A percentile compares a stretch with the other conserved stretches of the same genome.
These are phyloP conservation scores for Todiramphus chloris DNA, from an alignment of 2,113 vertebrate genomes.

Conservation along the genomic window DNA sequence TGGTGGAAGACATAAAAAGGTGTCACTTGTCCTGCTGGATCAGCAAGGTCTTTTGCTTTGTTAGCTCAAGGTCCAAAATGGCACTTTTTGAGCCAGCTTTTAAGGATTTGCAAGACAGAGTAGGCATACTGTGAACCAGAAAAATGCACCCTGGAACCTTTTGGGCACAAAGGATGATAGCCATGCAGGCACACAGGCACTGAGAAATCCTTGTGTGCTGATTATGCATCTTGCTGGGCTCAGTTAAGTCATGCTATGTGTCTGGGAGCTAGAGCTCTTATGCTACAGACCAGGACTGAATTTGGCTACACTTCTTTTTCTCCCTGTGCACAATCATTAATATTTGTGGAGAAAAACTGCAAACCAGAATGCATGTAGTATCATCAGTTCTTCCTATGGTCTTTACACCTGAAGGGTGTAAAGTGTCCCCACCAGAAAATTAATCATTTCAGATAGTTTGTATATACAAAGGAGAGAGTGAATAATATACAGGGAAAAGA, in stretches of 20 bases:
- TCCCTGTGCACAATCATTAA: neutral
- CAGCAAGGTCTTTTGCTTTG: neutral
- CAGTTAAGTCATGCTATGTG: neutral
- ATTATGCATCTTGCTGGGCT: neutral
- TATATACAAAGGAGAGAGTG: neutral
- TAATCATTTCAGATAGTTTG: neutral
- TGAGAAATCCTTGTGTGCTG: neutral
- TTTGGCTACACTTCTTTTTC: neutral
- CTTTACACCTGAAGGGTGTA: neutral
- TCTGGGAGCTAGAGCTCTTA: neutral
- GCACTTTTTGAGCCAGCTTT: neutral
- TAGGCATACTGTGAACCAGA: neutral
- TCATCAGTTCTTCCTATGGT: neutral
- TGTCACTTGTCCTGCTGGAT: neutral
- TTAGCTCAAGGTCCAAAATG: neutral
- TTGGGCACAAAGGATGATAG: neutral
- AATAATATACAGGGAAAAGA: neutral
- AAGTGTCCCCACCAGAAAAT: neutral
- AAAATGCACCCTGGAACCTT: neutral
- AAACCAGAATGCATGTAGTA: neutral
- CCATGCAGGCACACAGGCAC: neutral
- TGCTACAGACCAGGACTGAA: neutral
- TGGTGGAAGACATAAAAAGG: neutral
- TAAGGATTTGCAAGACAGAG: neutral
- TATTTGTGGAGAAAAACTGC: neutral